Evolutionary conservation across 30 jellyfish, hydroid and myxozoan species (phyloP).

Genomic region (Pelagia noctiluca): DNA sequence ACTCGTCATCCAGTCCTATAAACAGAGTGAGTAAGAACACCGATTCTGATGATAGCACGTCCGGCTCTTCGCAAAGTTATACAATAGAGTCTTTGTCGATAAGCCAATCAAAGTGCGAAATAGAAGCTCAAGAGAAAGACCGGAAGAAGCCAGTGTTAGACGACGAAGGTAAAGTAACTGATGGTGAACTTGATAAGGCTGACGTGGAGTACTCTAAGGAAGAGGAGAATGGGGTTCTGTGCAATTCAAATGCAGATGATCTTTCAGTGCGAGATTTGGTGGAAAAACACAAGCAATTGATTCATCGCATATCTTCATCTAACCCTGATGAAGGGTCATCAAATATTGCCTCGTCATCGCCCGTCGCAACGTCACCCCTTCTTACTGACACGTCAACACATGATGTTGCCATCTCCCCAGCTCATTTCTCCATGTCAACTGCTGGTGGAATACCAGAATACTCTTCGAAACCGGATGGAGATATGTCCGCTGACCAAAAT

Average conservation of each 20-base stretch:
- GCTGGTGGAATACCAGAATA: background rate
- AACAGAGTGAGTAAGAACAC: background rate
- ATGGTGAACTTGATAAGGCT: too few species aligned
- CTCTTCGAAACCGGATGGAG: background rate
- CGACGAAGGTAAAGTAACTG: too few species aligned
- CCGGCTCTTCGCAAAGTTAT: too few species aligned
- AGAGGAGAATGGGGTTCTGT: too few species aligned
- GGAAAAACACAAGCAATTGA: constrained; percentile 38
- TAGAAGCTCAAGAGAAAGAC: too few species aligned
- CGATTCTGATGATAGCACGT: background rate
- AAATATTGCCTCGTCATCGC: too few species aligned
- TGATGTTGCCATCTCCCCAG: background rate
- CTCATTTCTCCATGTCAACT: constrained; percentile 3
- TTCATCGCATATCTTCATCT: constrained; percentile 46
- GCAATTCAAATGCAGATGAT: constrained; percentile 49
- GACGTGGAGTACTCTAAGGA: too few species aligned
- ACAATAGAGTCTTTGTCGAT: too few species aligned
- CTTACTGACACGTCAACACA: background rate
- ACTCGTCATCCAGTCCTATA: constrained; percentile 36
- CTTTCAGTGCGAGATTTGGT: constrained; percentile 66
- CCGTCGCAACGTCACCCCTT: background rate
- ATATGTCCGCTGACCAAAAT: too few species aligned
- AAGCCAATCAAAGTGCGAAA: too few species aligned
- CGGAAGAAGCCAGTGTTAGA: too few species aligned
- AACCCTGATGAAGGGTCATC: too few species aligned